phyloP scores from a whole-genome alignment of 2,113 vertebrate species.

The Gnathonemus echidnorhynchus region DNA sequence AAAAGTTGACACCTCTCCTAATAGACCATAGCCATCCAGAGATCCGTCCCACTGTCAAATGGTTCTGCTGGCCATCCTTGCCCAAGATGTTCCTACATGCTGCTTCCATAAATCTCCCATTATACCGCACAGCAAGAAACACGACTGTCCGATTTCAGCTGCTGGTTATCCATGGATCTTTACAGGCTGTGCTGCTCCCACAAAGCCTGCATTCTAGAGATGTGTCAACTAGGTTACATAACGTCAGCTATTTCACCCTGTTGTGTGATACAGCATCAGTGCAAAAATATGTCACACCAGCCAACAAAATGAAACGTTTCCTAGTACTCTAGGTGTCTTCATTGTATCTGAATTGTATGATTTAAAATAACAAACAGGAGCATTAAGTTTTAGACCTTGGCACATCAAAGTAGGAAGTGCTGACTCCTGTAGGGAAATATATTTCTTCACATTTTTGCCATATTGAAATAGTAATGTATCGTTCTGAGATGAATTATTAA shows the following conservation, averaged over 20 bases:
- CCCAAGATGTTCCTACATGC: background rate
- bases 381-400: background rate
- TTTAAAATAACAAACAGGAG: background rate
- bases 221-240: background rate
- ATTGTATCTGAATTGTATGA: background rate
- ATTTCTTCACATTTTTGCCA: constrained; percentile 1
- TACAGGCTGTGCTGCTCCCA: background rate
- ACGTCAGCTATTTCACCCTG: background rate
- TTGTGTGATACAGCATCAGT: background rate
- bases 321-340: background rate
- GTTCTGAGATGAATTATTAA: constrained; percentile 26
- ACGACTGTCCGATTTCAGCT: background rate
- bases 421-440: background rate
- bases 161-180: background rate
- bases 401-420: background rate
- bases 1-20: background rate
- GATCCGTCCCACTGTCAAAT: background rate
- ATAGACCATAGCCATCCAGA: background rate
- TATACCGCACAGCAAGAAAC: background rate
- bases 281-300: background rate
- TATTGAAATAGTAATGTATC: constrained; percentile 23
- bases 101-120: background rate
- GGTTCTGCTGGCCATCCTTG: background rate
- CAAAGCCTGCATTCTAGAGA: background rate
- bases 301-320: background rate